Percentiles rank a stretch among this genome's conserved stretches.
phyloP scores from a whole-genome alignment of 2,888 invertebrate genomes.

The Ceriagrion tenellum region DNA sequence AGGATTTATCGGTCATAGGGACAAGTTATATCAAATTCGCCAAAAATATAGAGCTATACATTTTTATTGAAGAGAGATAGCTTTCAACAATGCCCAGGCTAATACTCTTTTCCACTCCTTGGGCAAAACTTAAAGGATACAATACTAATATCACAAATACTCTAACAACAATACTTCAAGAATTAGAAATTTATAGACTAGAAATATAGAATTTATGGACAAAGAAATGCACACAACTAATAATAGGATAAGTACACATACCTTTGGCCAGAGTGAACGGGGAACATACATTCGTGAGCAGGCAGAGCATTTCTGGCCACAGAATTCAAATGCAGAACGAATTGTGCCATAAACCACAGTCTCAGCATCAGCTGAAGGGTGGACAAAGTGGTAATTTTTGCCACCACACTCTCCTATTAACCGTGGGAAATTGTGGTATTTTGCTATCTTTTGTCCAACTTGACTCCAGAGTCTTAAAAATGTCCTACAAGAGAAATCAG shows the following conservation, averaged over 20 bases:
- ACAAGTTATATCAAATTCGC: too few species aligned
- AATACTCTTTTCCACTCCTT: too few species aligned
- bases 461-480: constrained; percentile 96
- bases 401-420: constrained; percentile 98
- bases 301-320: constrained; percentile 99
- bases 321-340: constrained; percentile 96
- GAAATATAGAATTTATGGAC: too few species aligned
- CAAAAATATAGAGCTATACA: too few species aligned
- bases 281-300: constrained; percentile 98
- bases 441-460: constrained; percentile 92
- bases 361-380: constrained; percentile 91
- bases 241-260: constrained; percentile 74
- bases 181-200: too few species aligned
- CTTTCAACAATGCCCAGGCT: too few species aligned
- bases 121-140: too few species aligned
- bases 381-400: constrained; percentile 99
- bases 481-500: constrained; percentile 81
- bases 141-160: too few species aligned
- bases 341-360: constrained; percentile 92
- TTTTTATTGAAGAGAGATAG: too few species aligned
- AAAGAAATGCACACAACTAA: not conserved
- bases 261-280: constrained; percentile 89
- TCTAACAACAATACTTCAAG: too few species aligned
- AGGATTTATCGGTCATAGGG: too few species aligned
- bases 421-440: constrained; percentile 94